Percentiles rank a stretch among this genome's conserved stretches.
These are phyloP conservation scores for Crenuchus spilurus DNA, from an alignment of 2,797 vertebrate species.

Conservation along the genomic window DNA sequence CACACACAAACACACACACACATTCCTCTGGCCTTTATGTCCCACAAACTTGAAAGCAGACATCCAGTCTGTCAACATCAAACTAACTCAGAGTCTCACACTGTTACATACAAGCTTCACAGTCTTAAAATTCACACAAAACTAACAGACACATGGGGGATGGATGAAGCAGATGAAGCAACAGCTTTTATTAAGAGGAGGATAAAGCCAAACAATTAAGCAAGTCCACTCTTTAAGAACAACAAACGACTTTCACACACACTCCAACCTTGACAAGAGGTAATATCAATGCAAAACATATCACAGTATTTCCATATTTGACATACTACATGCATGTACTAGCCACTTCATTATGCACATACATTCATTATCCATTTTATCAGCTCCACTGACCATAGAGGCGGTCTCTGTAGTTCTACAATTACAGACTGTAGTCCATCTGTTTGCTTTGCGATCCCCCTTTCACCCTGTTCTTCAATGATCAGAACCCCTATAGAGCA, in stretches of 20 bases:
- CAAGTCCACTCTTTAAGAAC: not conserved
- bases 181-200: not conserved
- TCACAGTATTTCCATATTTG: too few relatives aligned
- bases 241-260: not conserved
- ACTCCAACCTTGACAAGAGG: not conserved
- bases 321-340: too few relatives aligned
- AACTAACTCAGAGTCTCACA: slow-evolving; percentile 4
- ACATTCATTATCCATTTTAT: too few relatives aligned
- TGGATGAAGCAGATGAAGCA: slow-evolving; percentile 4
- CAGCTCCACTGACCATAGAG: too few relatives aligned
- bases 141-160: not conserved
- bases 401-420: too few relatives aligned
- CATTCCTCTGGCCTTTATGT: not conserved
- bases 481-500: too few relatives aligned
- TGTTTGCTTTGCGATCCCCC: too few relatives aligned
- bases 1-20: slow-evolving; percentile 4
- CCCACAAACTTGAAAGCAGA: not conserved
- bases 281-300: too few relatives aligned
- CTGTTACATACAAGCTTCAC: slow-evolving; percentile 20
- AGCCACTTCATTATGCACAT: too few relatives aligned
- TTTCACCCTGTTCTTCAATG: too few relatives aligned
- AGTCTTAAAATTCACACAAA: not conserved
- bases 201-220: not conserved
- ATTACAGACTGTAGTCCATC: too few relatives aligned
- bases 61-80: not conserved